Evolutionary conservation across 2,888 invertebrate genomes (phyloP), one percentile per base, ranked within the genome.

Genomic region (Hipparchia sbordonii): DNA sequence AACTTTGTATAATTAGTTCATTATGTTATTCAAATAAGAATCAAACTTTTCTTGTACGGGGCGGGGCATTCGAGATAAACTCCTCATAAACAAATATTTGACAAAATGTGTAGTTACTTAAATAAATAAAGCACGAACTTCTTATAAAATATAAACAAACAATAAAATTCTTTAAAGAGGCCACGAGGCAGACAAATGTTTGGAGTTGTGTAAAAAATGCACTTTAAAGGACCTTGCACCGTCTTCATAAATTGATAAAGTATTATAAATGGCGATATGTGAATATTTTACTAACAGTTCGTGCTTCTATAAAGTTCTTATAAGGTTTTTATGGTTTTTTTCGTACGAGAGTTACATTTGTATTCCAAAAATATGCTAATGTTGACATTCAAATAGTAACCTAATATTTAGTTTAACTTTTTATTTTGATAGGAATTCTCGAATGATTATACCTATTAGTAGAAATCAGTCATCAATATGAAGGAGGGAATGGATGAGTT

Each of bases 131-230:
- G 13, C 33, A 2, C 10, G 51, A 33, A 51, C 65, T 51, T 23
- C 65, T 33, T 51, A 5, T 48, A 33, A 67, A 67, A 67, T 23
- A 56, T 57, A 57, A 67, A 67, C 57, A 67, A 56, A 57, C 9
- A 46, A 67, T 52, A 45, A 67, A 57, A 13, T 45, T 57, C 9
- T 65, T 51, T 71, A 51, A 51, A 56, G 59, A 65, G 71, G 71
- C n/a, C 65, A 57, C 62, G 13, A 65, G 39, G 23, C 67, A 56
- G 54, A 23, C 33, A 9, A 57, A 39, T 57, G 45, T 67, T 67
- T 67, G 57, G 56, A 46, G 56, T 67, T 71, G 71, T 65, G 57
- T n/a, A 71, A 65, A 70, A 71, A 71, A 65, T 59, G 63, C 71
- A 67, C 67, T 67, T 67, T 65, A 59, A 59, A 65, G 65, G 65